Evolutionary conservation across 2,113 vertebrate species (phyloP), one percentile per base, ranked within the genome.

Genomic region (Siniperca chuatsi): DNA sequence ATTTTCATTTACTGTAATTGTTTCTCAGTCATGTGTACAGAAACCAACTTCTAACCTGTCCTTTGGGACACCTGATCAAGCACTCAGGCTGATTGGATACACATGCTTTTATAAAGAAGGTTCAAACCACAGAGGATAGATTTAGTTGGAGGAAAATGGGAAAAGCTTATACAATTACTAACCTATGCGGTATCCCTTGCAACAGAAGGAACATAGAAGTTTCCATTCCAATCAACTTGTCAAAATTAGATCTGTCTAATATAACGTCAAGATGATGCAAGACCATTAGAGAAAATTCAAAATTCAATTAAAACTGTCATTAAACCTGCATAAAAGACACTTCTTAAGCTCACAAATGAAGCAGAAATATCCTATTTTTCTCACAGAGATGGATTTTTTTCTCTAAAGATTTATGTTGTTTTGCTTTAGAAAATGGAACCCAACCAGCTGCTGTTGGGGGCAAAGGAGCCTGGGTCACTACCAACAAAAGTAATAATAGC

Each of bases 1-100:
- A 18, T 80, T 92, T 92, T 87, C 79, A 92, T 93, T 86, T 77
- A 55, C 21, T 62, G 55, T 90, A 89, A 89, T 90, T 88, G 84
- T 89, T 81, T 92, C 48, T 78, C 79, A 81, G 61, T 82, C 71
- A 80, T 87, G 84, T 72, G 66, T 71, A 70, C 79, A 89, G 75
- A 65, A 84, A 90, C 55, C 58, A 48, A 79, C 80, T 87, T 82
- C 55, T 40, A 85, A 76, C 18, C 4, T 5, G 52, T 69, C 90
- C 87, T 48, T 42, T 20, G 92, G 80, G 88, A 87, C 68, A 62
- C 52, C 72, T 33, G 74, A 84, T 89, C 21, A 84, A 85, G 82
- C 75, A 66, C 62, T 58, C 8, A 1, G 48, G 50, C 78, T 90
- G 75, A 81, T 68, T 75, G 65, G 74, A 50, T 61, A 48, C 35